phyloP scores from a whole-genome alignment of 2,888 invertebrate genomes.

The Gryllus longicercus region DNA sequence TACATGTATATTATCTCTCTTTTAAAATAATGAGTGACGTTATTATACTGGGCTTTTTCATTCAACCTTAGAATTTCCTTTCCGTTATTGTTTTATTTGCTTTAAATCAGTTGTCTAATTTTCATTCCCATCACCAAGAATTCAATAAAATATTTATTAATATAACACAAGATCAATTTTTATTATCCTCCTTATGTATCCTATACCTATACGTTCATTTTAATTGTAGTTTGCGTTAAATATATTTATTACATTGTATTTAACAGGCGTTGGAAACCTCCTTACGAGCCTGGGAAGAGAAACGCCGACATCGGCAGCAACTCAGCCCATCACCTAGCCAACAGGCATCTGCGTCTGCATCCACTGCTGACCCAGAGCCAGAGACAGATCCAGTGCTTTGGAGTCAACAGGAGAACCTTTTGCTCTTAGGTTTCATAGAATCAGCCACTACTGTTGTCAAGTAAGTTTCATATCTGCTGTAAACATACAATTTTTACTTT shows the following conservation, averaged over 20 bases:
- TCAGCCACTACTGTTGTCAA: constrained; percentile 82
- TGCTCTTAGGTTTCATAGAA: constrained; percentile 76
- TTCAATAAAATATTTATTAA: too few species aligned
- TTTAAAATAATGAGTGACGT: too few species aligned
- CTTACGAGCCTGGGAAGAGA: constrained; percentile 82
- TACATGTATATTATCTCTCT: too few species aligned
- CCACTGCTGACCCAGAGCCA: constrained; percentile 57
- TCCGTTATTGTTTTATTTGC: too few species aligned
- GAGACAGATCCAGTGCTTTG: constrained; percentile 49
- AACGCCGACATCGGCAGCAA: constrained; percentile 53
- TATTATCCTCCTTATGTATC: too few species aligned
- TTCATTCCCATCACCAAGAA: too few species aligned
- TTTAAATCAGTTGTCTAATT: too few species aligned
- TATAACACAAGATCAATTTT: too few species aligned
- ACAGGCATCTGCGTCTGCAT: constrained; percentile 38
- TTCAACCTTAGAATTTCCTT: too few species aligned
- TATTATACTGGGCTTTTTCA: too few species aligned
- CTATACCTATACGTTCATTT: too few species aligned
- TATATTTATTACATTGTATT: constrained; percentile 25
- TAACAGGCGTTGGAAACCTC: constrained; percentile 79
- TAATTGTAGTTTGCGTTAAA: background rate
- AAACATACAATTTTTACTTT: background rate
- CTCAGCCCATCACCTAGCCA: constrained; percentile 45
- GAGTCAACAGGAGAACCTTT: constrained; percentile 62
- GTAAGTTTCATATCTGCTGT: constrained; percentile 52